A percentile compares a stretch with the other conserved stretches of the same genome.
phyloP scores from a whole-genome alignment of 2,113 vertebrate genomes.

The Daphoenositta chrysoptera region DNA sequence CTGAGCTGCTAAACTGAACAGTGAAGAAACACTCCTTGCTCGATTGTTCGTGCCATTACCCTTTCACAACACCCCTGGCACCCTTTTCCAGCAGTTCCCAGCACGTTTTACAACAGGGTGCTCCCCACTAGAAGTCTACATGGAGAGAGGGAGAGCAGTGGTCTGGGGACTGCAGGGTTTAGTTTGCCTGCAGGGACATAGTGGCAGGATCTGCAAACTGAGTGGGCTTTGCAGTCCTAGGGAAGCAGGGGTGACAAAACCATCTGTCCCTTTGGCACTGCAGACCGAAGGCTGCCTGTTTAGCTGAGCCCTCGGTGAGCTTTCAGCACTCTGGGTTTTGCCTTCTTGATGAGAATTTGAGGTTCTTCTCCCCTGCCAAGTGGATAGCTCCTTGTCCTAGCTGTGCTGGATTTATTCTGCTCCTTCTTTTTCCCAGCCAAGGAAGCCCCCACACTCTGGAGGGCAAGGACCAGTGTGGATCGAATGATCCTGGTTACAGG shows the following conservation, averaged over 20 bases:
- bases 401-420: neutral
- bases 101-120: neutral
- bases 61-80: neutral
- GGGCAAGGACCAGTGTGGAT: neutral
- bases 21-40: neutral
- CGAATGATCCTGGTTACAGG: neutral
- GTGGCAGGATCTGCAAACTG: neutral
- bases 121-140: neutral
- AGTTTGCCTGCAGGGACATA: neutral
- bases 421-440: neutral
- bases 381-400: neutral
- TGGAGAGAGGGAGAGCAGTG: rapidly evolving
- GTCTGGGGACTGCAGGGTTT: neutral
- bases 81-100: neutral
- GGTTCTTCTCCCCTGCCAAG: neutral
- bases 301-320: neutral
- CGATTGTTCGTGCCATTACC: neutral
- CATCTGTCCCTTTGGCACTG: neutral
- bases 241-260: neutral
- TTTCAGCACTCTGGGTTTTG: neutral
- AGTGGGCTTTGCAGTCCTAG: neutral
- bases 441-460: neutral
- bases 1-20: neutral
- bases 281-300: neutral
- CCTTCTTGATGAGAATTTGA: neutral